phyloP scores from a whole-genome alignment of 2,888 invertebrate genomes.

The Sinopyrophorus schimmeli region DNA sequence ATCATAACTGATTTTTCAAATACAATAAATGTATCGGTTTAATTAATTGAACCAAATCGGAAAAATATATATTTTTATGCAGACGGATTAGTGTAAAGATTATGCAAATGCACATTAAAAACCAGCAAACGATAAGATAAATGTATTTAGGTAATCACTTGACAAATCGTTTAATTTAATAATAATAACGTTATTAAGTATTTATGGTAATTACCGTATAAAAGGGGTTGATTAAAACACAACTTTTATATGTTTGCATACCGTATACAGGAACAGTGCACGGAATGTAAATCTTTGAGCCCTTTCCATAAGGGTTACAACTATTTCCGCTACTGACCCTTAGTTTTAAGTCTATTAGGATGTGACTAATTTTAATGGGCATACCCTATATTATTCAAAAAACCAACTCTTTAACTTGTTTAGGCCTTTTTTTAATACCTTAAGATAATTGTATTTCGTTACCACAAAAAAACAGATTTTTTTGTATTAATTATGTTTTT shows the following conservation, averaged over 20 bases:
- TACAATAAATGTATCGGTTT: too few relatives aligned
- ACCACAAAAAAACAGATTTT: too few relatives aligned
- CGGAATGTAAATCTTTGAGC: slow-evolving; percentile 40
- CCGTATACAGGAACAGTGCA: slow-evolving; percentile 40
- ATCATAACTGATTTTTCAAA: too few relatives aligned
- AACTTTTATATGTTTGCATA: slow-evolving; percentile 37
- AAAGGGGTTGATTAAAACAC: slow-evolving; percentile 20
- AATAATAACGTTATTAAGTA: slow-evolving; percentile 34
- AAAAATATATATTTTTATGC: too few relatives aligned
- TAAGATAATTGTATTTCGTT: too few relatives aligned
- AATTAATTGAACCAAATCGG: too few relatives aligned
- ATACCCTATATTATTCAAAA: too few relatives aligned
- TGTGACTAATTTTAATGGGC: slow-evolving; percentile 22
- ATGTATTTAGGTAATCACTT: slow-evolving; percentile 14
- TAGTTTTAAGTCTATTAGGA: slow-evolving; percentile 4
- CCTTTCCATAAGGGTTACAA: slow-evolving; percentile 29
- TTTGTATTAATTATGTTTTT: background rate
- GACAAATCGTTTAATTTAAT: too few relatives aligned
- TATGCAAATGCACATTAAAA: too few relatives aligned
- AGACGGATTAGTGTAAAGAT: too few relatives aligned
- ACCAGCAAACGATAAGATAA: background rate
- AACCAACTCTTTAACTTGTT: too few relatives aligned
- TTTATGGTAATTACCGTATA: slow-evolving; percentile 26
- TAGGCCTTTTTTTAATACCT: too few relatives aligned
- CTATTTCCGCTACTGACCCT: slow-evolving; percentile 21